Base-by-base conservation (phyloP, 2,113 vertebrate genomes). In the Nesoenas mayeri region DNA sequence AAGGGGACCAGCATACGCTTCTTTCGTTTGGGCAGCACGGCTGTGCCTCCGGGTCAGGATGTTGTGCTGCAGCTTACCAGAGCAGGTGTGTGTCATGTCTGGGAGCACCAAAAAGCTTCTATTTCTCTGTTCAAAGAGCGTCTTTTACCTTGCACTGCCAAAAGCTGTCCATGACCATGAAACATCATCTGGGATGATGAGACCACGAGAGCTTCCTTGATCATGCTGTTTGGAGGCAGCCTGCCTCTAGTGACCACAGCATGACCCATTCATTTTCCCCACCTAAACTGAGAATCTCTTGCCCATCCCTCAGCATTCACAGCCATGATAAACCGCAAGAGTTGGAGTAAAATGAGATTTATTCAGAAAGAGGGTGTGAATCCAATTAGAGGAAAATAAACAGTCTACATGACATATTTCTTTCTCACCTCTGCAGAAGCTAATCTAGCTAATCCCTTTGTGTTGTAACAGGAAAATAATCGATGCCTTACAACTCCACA, bases 361-460 rank as follows among this genome's bases (percentile, higher is more conserved):
- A 74, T 71, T 94, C 85, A 70, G 54, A 83, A 71, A 69, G 57
- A 95, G 80, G 38, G 44, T 65, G 62, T 75, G 93, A 95, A 93
- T 92, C 79, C 92, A 89, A 82, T 89, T 93, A 95, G 50, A 82
- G 78, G 57, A 94, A 94, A 96, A 82, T 62, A 84, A 92, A 69
- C 69, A 74, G 50, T 87, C 83, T 86, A 32, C 53, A 14, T 29
- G 57, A 67, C 85, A 92, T 48, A 58, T 94, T 93, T 91, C 61
- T 79, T 92, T 71, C 83, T 87, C 95, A 81, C 88, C 85, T 92
- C 86, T 70, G 88, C 73, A 82, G 80, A 67, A 92, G 50, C 28
- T 92, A 34, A 94, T 95, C 93, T 81, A 93, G 70, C 86, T 69
- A 87, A 93, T 93, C 85, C 93, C 40, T 85, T 67, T 87, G 77